Conservation (phyloP, 2,888 invertebrate genomes). For the Bombylius major region DNA sequence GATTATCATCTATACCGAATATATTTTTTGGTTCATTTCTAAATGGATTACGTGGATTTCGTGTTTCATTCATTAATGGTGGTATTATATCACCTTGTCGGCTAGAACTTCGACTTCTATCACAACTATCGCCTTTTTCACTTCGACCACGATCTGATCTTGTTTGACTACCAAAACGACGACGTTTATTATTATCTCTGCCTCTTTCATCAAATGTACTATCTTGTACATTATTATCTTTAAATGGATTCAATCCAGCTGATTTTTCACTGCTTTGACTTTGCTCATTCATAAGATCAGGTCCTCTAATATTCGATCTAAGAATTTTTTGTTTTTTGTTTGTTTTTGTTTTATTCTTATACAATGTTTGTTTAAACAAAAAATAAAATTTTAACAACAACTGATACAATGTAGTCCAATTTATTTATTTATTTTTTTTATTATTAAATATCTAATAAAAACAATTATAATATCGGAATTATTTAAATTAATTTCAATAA, state of each 20-base stretch:
- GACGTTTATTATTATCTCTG: neutral
- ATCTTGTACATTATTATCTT: too few relatives aligned
- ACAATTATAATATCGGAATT: too few relatives aligned
- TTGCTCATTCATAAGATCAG: neutral
- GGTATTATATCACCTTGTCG: neutral
- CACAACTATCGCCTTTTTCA: neutral
- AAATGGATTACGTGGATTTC: slow-evolving; percentile 5
- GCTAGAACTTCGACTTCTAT: slow-evolving; percentile 5
- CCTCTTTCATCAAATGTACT: too few relatives aligned
- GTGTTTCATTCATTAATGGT: neutral
- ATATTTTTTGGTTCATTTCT: neutral
- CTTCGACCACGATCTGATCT: neutral
- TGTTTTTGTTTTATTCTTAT: too few relatives aligned
- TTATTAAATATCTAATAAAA: too few relatives aligned
- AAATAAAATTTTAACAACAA: too few relatives aligned
- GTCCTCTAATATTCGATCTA: neutral
- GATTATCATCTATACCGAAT: neutral
- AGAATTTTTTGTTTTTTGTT: neutral
- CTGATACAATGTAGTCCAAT: too few relatives aligned
- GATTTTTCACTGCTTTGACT: slow-evolving; percentile 2
- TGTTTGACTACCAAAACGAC: neutral
- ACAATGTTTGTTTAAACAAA: too few relatives aligned
- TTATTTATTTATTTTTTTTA: too few relatives aligned
- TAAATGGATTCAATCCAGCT: neutral
- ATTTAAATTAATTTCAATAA: too few relatives aligned